phyloP scores from a whole-genome alignment of 1,140 invertebrate species.

The Adelges cooleyi region DNA sequence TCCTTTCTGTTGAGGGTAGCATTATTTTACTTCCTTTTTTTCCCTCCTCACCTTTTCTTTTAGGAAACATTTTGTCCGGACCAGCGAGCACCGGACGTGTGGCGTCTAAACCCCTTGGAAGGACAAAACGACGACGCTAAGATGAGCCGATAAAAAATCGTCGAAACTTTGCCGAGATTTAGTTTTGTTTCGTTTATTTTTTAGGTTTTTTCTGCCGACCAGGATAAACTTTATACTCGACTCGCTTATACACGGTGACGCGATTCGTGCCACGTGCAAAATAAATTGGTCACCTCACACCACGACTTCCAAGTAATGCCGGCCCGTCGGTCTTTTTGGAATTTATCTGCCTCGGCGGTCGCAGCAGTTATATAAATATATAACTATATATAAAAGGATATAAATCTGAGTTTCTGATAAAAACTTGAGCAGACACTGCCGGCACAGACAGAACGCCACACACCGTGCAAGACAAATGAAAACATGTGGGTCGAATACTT shows the following conservation, averaged over 20 bases:
- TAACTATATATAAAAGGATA: constrained; percentile 11
- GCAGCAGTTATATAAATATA: too few relatives aligned
- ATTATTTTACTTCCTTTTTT: too few relatives aligned
- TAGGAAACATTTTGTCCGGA: background rate
- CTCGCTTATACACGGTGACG: background rate
- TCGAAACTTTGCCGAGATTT: constrained; percentile 10
- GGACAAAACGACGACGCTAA: constrained; percentile 15
- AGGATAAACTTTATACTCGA: constrained; percentile 2
- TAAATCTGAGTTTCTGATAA: constrained; percentile 15
- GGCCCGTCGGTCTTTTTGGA: background rate
- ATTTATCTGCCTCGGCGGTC: background rate
- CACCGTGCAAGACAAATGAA: background rate
- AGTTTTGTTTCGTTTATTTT: background rate
- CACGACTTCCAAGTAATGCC: too few relatives aligned
- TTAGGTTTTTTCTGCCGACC: background rate
- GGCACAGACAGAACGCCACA: too few relatives aligned
- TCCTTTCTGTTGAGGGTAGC: background rate
- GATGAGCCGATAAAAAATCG: constrained; percentile 24
- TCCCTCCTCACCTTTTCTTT: too few relatives aligned
- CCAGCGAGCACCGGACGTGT: background rate
- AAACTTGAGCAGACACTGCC: background rate
- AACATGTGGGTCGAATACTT: too few relatives aligned
- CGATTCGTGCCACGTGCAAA: background rate
- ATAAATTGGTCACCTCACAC: background rate
- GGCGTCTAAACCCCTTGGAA: background rate